Evolutionary conservation across 2,888 invertebrate genomes (phyloP).

Genomic region (Hydriomena furcata): DNA sequence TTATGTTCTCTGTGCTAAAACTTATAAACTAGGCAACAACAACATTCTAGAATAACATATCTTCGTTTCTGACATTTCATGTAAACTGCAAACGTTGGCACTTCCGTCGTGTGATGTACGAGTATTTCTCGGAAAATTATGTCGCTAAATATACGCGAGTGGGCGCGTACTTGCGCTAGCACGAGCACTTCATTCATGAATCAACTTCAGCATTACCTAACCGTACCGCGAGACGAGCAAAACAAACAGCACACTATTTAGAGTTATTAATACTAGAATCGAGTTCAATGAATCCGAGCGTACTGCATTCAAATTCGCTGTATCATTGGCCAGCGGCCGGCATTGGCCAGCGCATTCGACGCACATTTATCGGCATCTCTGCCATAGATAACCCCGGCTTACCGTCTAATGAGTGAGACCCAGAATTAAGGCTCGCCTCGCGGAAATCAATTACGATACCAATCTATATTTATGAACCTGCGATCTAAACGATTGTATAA

Average conservation of each 20-base stretch:
- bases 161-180: conserved; percentile 56
- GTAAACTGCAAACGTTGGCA: conserved; percentile 58
- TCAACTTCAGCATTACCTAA: conserved; percentile 81
- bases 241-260: conserved; percentile 71
- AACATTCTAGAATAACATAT: conserved; percentile 14
- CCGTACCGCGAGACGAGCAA: conserved; percentile 67
- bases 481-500: conserved; percentile 56
- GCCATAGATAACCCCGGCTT: conserved; percentile 43
- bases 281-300: conserved; percentile 78
- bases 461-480: conserved; percentile 56
- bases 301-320: conserved; percentile 64
- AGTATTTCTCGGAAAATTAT: conserved; percentile 68
- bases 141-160: conserved; percentile 75
- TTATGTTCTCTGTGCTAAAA: conserved; percentile 1
- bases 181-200: conserved; percentile 78
- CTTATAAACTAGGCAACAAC: not conserved
- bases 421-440: conserved; percentile 50
- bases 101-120: conserved; percentile 71
- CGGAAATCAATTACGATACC: conserved; percentile 60
- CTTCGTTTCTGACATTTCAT: conserved; percentile 36
- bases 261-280: conserved; percentile 79
- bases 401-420: conserved; percentile 50
- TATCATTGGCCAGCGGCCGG: conserved; percentile 50
- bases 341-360: conserved; percentile 36
- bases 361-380: conserved; percentile 48